Evolutionary conservation across 2,888 invertebrate genomes (phyloP).

Genomic region (Archips xylosteana): DNA sequence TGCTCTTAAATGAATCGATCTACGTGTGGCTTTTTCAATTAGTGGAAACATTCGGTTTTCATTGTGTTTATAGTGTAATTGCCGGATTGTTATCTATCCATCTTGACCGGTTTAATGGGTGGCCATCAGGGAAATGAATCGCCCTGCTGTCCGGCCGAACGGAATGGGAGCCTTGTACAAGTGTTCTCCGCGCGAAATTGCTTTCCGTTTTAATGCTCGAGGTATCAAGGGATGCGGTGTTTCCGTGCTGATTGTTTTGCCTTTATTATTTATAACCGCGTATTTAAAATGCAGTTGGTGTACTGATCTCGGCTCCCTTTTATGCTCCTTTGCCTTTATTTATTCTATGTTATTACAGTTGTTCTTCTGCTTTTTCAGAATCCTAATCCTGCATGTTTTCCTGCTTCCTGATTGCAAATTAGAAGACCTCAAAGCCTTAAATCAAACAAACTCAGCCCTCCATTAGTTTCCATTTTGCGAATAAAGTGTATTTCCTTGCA

Average conservation of each 20-base stretch:
- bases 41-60: conserved; percentile 82
- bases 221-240: conserved; percentile 65
- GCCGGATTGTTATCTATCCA: conserved; percentile 82
- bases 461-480: neutral
- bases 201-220: conserved; percentile 72
- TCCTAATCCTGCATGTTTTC: conserved; percentile 21
- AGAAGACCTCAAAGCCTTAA: conserved; percentile 6
- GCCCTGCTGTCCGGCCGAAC: conserved; percentile 65
- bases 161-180: conserved; percentile 68
- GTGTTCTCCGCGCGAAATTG: conserved; percentile 73
- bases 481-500: conserved; percentile 20
- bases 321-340: conserved; percentile 21
- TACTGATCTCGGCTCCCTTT: conserved; percentile 30
- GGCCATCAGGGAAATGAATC: conserved; percentile 83
- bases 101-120: conserved; percentile 82
- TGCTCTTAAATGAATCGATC: conserved; percentile 79
- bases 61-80: conserved; percentile 83
- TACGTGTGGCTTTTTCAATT: conserved; percentile 81
- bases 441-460: neutral
- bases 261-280: conserved; percentile 51
- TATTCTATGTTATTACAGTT: conserved; percentile 10
- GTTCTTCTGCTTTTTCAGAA: conserved; percentile 21
- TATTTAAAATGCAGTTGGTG: conserved; percentile 38
- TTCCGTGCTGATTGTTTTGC: conserved; percentile 60
- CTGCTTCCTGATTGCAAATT: conserved; percentile 20